These are phyloP conservation scores for Andrena camellia DNA, from an alignment of 2,888 invertebrate species.

Conservation along the genomic window DNA sequence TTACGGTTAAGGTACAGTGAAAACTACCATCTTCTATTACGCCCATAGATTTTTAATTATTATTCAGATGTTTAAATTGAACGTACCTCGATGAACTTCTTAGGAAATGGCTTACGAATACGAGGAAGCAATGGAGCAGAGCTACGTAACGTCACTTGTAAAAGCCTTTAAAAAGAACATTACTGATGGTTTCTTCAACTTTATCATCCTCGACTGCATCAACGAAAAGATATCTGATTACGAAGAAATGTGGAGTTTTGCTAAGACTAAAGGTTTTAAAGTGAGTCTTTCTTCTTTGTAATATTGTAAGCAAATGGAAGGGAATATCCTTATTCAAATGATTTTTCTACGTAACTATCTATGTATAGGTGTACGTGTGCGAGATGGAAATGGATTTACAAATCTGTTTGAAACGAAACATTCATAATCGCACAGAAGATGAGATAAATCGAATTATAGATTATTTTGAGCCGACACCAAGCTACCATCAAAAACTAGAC, in stretches of 20 bases:
- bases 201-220: slow-evolving; percentile 96
- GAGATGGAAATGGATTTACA: slow-evolving; percentile 94
- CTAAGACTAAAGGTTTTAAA: slow-evolving; percentile 94
- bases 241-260: slow-evolving; percentile 95
- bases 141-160: slow-evolving; percentile 92
- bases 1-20: slow-evolving; percentile 87
- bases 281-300: slow-evolving; percentile 84
- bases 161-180: slow-evolving; percentile 96
- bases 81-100: slow-evolving; percentile 1
- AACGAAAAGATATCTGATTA: slow-evolving; percentile 93
- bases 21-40: not conserved
- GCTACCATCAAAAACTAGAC: slow-evolving; percentile 93
- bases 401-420: slow-evolving; percentile 93
- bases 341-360: slow-evolving; percentile 9
- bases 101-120: slow-evolving; percentile 95
- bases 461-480: slow-evolving; percentile 92
- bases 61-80: not conserved
- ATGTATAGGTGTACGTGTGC: slow-evolving; percentile 93
- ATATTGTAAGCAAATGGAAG: not conserved
- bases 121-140: slow-evolving; percentile 93
- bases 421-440: slow-evolving; percentile 91
- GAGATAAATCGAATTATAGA: slow-evolving; percentile 91
- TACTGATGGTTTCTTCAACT: slow-evolving; percentile 95
- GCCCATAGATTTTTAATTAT: slow-evolving; percentile 4
- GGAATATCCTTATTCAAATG: slow-evolving; percentile 1